Percentiles rank a stretch among this genome's conserved stretches.
phyloP scores from a whole-genome alignment of 1,140 invertebrate species.

The Leptinotarsa lineolata region DNA sequence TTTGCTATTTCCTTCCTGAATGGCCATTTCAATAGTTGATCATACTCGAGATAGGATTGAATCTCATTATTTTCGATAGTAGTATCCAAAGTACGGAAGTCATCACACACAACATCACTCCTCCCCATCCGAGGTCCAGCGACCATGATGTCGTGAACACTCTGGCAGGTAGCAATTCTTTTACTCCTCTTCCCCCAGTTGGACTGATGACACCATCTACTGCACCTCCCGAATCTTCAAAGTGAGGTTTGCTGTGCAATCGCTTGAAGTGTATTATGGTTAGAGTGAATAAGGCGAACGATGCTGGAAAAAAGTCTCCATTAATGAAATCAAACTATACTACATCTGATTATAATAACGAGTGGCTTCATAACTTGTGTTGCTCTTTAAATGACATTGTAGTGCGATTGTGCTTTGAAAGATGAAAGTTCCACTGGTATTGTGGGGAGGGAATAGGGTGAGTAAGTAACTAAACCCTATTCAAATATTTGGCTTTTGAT shows the following conservation, averaged over 20 bases:
- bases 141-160: slow-evolving; percentile 81
- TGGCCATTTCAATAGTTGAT: slow-evolving; percentile 59
- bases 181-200: slow-evolving; percentile 57
- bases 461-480: too few relatives aligned
- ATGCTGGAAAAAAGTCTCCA: slow-evolving; percentile 64
- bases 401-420: too few relatives aligned
- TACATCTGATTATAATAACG: too few relatives aligned
- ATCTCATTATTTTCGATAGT: slow-evolving; percentile 86
- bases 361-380: too few relatives aligned
- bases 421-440: too few relatives aligned
- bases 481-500: too few relatives aligned
- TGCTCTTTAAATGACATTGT: neutral
- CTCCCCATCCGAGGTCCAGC: slow-evolving; percentile 80
- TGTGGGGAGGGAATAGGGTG: too few relatives aligned
- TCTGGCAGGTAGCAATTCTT: slow-evolving; percentile 60
- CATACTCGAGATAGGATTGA: slow-evolving; percentile 77
- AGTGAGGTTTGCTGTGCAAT: slow-evolving; percentile 67
- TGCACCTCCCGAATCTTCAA: slow-evolving; percentile 62
- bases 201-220: slow-evolving; percentile 69
- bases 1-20: too few relatives aligned
- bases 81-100: slow-evolving; percentile 84
- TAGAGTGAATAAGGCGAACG: slow-evolving; percentile 85
- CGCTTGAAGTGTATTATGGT: slow-evolving; percentile 90
- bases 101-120: slow-evolving; percentile 75
- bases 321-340: too few relatives aligned